phyloP scores from a whole-genome alignment of 1,140 invertebrate genomes.

The Calephelis virginiensis region DNA sequence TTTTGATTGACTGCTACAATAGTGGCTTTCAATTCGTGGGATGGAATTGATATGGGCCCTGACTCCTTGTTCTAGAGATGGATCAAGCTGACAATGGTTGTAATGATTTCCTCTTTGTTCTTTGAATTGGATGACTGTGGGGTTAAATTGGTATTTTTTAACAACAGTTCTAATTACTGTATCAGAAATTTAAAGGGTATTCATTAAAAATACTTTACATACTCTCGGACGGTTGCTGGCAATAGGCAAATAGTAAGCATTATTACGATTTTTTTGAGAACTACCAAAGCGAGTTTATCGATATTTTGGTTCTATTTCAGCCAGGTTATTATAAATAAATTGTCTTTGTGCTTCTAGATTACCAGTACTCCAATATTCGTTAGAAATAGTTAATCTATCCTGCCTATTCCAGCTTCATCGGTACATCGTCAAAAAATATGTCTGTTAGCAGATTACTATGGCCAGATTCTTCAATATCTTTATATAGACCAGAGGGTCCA shows the following conservation, averaged over 20 bases:
- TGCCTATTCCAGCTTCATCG: constrained; percentile 19
- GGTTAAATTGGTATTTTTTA: constrained; percentile 17
- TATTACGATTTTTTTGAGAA: constrained; percentile 30
- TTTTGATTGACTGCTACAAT: constrained; percentile 37
- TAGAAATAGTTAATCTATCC: constrained; percentile 31
- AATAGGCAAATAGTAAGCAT: constrained; percentile 33
- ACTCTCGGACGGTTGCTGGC: constrained; percentile 31
- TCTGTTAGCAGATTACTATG: constrained; percentile 17
- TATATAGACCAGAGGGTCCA: constrained; percentile 4
- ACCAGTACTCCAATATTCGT: constrained; percentile 27
- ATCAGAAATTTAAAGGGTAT: constrained; percentile 38
- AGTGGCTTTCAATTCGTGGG: constrained; percentile 47
- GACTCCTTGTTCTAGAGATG: constrained; percentile 20
- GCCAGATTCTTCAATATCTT: constrained; percentile 18
- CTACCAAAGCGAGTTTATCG: constrained; percentile 33
- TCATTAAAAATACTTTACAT: constrained; percentile 39
- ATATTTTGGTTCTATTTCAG: constrained; percentile 34
- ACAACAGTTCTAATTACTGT: constrained; percentile 26
- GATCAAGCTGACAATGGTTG: constrained; percentile 22
- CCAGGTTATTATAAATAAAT: constrained; percentile 36
- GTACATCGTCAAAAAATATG: constrained; percentile 16
- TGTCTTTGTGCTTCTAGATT: constrained; percentile 34
- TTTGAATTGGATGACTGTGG: constrained; percentile 2
- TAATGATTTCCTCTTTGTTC: constrained; percentile 25
- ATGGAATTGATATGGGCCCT: constrained; percentile 44